Conservation (phyloP, 2,888 invertebrate species). For the Oscheius sp. region DNA sequence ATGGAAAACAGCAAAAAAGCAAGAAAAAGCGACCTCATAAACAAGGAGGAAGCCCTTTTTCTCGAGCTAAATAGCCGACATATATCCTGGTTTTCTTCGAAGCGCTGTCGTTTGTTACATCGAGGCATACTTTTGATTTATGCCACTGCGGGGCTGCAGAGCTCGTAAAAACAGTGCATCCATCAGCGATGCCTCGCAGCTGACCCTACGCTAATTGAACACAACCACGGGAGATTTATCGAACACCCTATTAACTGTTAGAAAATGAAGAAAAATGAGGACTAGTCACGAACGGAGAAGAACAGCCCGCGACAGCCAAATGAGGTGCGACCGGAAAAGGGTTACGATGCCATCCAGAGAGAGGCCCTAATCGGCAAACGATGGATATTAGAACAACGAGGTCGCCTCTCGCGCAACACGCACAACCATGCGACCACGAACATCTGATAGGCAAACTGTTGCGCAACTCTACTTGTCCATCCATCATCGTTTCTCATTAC, state of each 20-base stretch:
- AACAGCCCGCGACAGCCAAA: background rate
- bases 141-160: constrained; percentile 28
- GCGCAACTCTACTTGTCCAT: no score
- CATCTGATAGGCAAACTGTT: no score
- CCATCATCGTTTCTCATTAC: constrained; percentile 10
- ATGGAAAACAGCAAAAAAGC: background rate
- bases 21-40: no score
- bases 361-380: constrained; percentile 21
- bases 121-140: constrained; percentile 40
- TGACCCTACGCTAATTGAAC: constrained; percentile 34
- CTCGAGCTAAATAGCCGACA: background rate
- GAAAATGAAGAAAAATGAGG: background rate
- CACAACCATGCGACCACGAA: background rate
- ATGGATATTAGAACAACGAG: constrained; percentile 4
- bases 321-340: background rate
- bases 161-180: constrained; percentile 38
- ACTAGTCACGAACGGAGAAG: background rate
- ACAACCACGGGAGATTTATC: constrained; percentile 36
- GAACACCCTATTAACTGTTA: constrained; percentile 9
- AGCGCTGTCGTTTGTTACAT: constrained; percentile 37
- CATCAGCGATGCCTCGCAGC: constrained; percentile 33
- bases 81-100: constrained; percentile 30
- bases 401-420: constrained; percentile 12
- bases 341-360: background rate
- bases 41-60: background rate